phyloP scores from a whole-genome alignment of 2,797 vertebrate species.

The Chloroceryle amazona region DNA sequence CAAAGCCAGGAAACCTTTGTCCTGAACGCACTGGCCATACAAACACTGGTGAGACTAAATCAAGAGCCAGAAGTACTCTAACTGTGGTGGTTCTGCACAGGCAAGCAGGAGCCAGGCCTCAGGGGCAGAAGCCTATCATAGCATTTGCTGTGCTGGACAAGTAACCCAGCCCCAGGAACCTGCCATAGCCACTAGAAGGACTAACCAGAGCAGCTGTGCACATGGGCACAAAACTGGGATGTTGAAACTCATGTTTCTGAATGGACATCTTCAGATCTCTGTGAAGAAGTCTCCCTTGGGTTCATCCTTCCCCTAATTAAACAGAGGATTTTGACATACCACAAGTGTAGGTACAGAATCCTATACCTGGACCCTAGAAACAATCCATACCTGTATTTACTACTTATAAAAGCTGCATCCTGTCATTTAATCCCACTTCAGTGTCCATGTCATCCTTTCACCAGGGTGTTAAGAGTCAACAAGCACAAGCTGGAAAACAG shows the following conservation, averaged over 20 bases:
- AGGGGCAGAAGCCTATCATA: not conserved
- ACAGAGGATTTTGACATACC: not conserved
- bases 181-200: not conserved
- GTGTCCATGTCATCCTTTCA: conserved; percentile 22
- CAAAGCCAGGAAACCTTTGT: not conserved
- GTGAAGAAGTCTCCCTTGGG: not conserved
- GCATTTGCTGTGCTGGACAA: not conserved
- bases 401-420: not conserved
- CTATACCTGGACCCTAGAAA: not conserved
- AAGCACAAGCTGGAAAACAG: not conserved
- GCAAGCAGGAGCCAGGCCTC: not conserved
- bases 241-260: not conserved
- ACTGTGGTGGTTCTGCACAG: fast-evolving
- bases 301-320: not conserved
- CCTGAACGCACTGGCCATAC: not conserved
- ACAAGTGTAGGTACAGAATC: not conserved
- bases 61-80: not conserved
- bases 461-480: not conserved
- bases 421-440: not conserved
- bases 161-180: not conserved
- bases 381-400: not conserved
- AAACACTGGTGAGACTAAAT: not conserved
- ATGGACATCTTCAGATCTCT: not conserved
- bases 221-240: fast-evolving
- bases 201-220: not conserved